Evolutionary conservation across 64 coral and sea anemone species (phyloP).

Genomic region (Stylophora pistillata): DNA sequence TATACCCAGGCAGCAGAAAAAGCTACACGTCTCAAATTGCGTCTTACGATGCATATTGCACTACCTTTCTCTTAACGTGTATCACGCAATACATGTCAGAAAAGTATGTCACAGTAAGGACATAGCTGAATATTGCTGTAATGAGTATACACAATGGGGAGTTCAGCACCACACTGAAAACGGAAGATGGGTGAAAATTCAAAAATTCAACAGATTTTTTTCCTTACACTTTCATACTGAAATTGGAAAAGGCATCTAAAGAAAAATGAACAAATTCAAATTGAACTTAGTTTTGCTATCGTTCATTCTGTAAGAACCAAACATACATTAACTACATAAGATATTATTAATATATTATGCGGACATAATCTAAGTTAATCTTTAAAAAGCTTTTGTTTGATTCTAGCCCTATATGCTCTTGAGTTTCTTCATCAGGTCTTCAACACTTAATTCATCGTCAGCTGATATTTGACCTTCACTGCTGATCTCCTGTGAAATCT

Average conservation of each 20-base stretch:
- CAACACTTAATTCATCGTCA: slow-evolving; percentile 72
- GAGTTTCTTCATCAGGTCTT: slow-evolving; percentile 83
- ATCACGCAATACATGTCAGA: not conserved
- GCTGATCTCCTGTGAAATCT: slow-evolving; percentile 84
- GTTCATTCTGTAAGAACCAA: not conserved
- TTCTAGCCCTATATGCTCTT: slow-evolving; percentile 37
- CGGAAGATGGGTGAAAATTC: no score
- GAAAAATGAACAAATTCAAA: no score
- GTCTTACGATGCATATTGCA: not conserved
- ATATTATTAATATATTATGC: no score
- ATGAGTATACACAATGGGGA: no score
- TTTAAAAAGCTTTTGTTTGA: not conserved
- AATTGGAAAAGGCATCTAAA: no score
- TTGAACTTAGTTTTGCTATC: not conserved
- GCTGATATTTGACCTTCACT: slow-evolving; percentile 89
- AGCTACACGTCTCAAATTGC: no score
- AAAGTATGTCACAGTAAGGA: not conserved
- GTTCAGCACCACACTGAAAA: no score
- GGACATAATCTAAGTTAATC: not conserved
- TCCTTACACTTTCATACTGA: no score
- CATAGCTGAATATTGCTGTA: not conserved
- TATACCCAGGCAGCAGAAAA: no score
- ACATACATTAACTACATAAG: not conserved
- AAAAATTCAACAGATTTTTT: no score
- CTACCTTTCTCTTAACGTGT: not conserved